Evolutionary conservation across 1,140 invertebrate species (phyloP), one percentile per base, ranked within the genome.

Genomic region (Heliconius congener): DNA sequence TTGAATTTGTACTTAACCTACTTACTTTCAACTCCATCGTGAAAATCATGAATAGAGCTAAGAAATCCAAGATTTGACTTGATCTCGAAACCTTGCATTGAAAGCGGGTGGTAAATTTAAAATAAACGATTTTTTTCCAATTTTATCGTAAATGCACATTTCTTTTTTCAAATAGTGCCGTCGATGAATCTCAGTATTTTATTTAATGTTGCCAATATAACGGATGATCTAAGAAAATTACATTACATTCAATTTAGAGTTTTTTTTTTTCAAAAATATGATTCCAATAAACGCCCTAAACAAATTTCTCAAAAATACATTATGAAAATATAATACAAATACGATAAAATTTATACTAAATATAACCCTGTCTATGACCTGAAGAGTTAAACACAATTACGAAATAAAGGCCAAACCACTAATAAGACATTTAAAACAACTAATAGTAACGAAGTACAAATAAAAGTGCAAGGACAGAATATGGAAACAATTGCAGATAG

Each of bases 271-370:
- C 89, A 92, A 94, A 94, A 93, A 93, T 94, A 94, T 93, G 87
- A 93, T 92, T 93, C 93, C 91, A 92, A 94, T 94, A 93, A 94
- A 92, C 87, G 89, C 91, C 87, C 91, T 93, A 93, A 94, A 94
- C 91, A 90, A 94, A 93, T 87, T 84, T 94, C 91, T 94, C 91
- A 94, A 94, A 94, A 93, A 93, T 93, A 93, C 88, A 78, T 94
- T 93, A 93, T 94, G 92, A 93, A 93, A 94, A 94, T 93, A 93
- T 94, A 93, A 94, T 94, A 92, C 90, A 92, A 92, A 94, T 93
- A 93, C 92, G 90, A 93, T 94, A 94, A 94, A 94, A 93, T 94
- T 94, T 93, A 94, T 93, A 93, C 92, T 94, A 93, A 93, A 94
- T 94, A 93, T 93, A 93, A 94, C 93, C 93, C 93, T 94, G 92